Conservation (phyloP, 2,113 vertebrate species). For the Mus spicilegus region DNA sequence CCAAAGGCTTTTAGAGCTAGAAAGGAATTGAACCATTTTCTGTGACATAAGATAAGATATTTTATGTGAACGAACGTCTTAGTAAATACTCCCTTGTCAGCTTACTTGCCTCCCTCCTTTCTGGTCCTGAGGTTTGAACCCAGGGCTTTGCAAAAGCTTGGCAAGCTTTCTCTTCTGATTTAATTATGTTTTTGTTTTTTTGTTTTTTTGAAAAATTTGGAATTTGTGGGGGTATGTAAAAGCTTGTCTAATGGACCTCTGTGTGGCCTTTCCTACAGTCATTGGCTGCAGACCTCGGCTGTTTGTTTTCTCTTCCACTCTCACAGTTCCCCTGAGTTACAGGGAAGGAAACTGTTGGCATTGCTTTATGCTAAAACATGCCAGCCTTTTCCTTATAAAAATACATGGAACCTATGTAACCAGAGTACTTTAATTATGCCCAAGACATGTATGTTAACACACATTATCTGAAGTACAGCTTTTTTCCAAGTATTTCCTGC, state of each 20-base stretch:
- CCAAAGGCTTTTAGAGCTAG: slow-evolving; percentile 10
- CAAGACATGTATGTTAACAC: not conserved
- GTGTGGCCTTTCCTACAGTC: not conserved
- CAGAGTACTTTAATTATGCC: slow-evolving; percentile 23
- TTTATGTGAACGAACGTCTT: slow-evolving; percentile 14
- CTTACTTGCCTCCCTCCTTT: not conserved
- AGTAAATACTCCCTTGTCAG: not conserved
- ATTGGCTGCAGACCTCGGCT: not conserved
- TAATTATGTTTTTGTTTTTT: slow-evolving; percentile 48
- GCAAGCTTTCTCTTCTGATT: not conserved
- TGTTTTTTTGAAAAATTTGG: slow-evolving; percentile 44
- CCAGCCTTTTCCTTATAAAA: slow-evolving; percentile 27
- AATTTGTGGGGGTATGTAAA: slow-evolving; percentile 46
- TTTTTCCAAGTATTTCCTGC: not conserved
- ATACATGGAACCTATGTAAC: not conserved
- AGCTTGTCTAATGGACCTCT: not conserved
- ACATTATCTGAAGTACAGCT: not conserved
- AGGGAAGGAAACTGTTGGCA: slow-evolving; percentile 2
- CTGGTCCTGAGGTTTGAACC: not conserved
- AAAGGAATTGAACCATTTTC: slow-evolving; percentile 23
- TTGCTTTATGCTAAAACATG: slow-evolving; percentile 4
- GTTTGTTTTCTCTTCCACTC: not conserved
- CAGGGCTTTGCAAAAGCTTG: not conserved
- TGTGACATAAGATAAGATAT: slow-evolving; percentile 23
- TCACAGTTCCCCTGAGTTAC: not conserved